These are phyloP conservation scores for Corbicula japonica DNA, from an alignment of 2,888 invertebrate genomes.

Conservation along the genomic window DNA sequence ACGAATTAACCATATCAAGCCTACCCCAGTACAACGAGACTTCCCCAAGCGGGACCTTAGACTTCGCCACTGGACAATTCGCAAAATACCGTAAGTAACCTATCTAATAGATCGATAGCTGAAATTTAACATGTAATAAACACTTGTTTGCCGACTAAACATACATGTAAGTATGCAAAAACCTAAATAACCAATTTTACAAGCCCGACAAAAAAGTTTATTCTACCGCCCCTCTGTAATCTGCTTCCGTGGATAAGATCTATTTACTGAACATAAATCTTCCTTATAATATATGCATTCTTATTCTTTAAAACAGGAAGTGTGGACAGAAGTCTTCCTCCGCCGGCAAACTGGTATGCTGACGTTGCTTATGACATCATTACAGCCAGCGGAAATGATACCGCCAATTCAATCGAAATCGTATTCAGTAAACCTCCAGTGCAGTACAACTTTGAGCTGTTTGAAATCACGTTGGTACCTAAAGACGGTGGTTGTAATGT, in stretches of 20 bases:
- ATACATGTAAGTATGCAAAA: background rate
- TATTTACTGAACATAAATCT: background rate
- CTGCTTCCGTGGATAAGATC: background rate
- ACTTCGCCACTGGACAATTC: slow-evolving; percentile 26
- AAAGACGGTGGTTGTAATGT: slow-evolving; percentile 18
- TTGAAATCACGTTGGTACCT: slow-evolving; percentile 41
- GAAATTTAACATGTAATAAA: background rate
- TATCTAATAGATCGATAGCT: background rate
- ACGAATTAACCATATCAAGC: slow-evolving; percentile 3
- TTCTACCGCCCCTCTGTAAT: background rate
- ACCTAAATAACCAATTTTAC: background rate
- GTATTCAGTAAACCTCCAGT: slow-evolving; percentile 39
- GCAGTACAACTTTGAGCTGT: slow-evolving; percentile 40
- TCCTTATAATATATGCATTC: background rate
- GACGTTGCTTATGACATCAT: slow-evolving; percentile 14
- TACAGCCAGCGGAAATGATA: background rate
- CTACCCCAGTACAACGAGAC: slow-evolving; percentile 8
- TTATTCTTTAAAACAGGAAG: background rate
- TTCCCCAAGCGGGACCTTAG: background rate
- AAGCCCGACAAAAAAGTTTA: background rate
- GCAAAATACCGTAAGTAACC: slow-evolving; percentile 24
- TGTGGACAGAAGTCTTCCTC: background rate
- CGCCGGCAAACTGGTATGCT: slow-evolving; percentile 31
- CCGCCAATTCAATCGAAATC: slow-evolving; percentile 25
- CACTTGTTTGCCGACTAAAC: background rate